phyloP scores from a whole-genome alignment of 1,140 invertebrate genomes.

The Drosophila nasuta region DNA sequence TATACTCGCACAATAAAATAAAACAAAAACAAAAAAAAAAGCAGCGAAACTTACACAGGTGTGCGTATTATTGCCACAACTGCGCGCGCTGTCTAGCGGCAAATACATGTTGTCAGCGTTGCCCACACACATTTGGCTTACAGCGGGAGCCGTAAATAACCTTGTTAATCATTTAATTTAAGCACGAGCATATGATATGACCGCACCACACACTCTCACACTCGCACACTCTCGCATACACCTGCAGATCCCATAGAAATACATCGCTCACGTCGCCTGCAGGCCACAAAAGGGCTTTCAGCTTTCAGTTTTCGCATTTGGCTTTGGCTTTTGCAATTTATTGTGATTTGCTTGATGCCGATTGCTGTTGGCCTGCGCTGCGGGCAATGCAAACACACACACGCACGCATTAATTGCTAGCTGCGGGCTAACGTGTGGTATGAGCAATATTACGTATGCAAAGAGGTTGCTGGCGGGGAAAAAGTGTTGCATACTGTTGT shows the following conservation, averaged over 20 bases:
- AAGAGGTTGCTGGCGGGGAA: background rate
- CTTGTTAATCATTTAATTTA: slow-evolving; percentile 83
- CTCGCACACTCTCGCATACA: background rate
- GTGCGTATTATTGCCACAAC: slow-evolving; percentile 15
- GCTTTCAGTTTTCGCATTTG: slow-evolving; percentile 15
- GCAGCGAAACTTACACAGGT: slow-evolving; percentile 39
- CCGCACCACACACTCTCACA: background rate
- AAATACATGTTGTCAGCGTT: slow-evolving; percentile 7
- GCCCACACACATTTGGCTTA: slow-evolving; percentile 32
- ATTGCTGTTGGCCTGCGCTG: slow-evolving; percentile 28
- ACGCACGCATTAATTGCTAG: slow-evolving; percentile 49
- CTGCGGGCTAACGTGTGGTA: slow-evolving; percentile 51
- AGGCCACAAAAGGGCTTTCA: slow-evolving; percentile 13
- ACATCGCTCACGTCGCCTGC: slow-evolving; percentile 19
- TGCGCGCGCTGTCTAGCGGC: background rate
- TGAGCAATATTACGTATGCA: slow-evolving; percentile 17
- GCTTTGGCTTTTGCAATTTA: slow-evolving; percentile 43
- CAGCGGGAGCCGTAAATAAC: slow-evolving; percentile 66
- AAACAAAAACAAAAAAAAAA: background rate
- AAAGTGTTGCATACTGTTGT: slow-evolving; percentile 38
- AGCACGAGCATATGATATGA: slow-evolving; percentile 53
- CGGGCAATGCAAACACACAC: slow-evolving; percentile 8
- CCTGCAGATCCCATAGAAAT: background rate
- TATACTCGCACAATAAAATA: background rate
- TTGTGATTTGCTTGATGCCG: slow-evolving; percentile 45